Evolutionary conservation across 2,797 vertebrate species (phyloP).

Genomic region (Lemur catta): DNA sequence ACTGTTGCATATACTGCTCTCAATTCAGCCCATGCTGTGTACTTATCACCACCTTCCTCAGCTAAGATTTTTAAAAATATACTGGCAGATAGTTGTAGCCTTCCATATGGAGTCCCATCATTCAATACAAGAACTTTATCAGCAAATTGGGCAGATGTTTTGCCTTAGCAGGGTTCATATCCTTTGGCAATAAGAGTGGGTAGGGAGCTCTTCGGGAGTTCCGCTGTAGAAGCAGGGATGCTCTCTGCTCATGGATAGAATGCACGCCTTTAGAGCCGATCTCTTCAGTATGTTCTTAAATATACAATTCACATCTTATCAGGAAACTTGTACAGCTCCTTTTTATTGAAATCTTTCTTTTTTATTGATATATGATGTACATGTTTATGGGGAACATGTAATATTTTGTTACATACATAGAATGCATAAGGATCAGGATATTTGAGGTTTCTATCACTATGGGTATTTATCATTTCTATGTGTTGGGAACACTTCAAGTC

Average conservation of each 20-base stretch:
- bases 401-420: background rate
- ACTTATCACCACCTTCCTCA: background rate
- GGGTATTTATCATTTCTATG: background rate
- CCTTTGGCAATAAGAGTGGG: background rate
- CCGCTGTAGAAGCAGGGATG: background rate
- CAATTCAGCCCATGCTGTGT: background rate
- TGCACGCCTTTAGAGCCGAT: background rate
- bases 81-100: background rate
- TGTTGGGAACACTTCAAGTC: background rate
- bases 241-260: background rate
- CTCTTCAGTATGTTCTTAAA: background rate
- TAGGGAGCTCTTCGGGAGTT: background rate
- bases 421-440: background rate
- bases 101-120: background rate
- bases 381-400: background rate
- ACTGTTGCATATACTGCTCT: background rate
- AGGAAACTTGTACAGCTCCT: background rate
- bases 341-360: background rate
- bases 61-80: background rate
- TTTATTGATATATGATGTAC: background rate
- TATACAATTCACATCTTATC: background rate
- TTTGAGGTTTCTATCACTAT: background rate
- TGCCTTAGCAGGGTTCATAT: background rate
- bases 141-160: background rate
- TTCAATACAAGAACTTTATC: background rate